Percentiles rank a stretch among this genome's conserved stretches.
Conservation (phyloP, 2,888 invertebrate species). For the Deroplatys truncata region DNA sequence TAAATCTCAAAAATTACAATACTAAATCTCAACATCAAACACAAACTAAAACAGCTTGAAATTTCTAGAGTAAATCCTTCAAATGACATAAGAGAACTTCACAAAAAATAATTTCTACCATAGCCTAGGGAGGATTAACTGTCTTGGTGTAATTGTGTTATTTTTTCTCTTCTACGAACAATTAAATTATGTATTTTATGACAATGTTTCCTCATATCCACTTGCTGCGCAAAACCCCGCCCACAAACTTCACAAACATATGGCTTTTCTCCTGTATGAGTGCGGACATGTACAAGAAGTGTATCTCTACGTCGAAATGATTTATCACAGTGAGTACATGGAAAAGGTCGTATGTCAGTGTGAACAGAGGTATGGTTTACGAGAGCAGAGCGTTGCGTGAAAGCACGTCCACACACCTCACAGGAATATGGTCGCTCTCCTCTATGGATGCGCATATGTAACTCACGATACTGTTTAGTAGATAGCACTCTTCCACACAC, state of each 20-base stretch:
- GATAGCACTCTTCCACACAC: conserved; percentile 50
- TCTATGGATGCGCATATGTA: conserved; percentile 31
- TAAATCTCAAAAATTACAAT: too few species aligned
- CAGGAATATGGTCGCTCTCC: conserved; percentile 27
- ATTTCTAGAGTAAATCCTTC: too few species aligned
- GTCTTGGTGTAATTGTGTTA: neutral
- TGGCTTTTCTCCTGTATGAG: conserved; percentile 53
- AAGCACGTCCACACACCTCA: conserved; percentile 20
- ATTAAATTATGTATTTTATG: neutral
- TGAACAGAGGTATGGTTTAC: conserved; percentile 60
- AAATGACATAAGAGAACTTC: too few species aligned
- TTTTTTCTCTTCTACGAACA: neutral
- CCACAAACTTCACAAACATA: conserved; percentile 52
- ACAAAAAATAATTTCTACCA: neutral
- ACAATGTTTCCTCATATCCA: neutral
- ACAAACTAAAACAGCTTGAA: too few species aligned
- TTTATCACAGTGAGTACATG: conserved; percentile 55
- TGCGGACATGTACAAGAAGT: conserved; percentile 52
- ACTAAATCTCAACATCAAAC: too few species aligned
- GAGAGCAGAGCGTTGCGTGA: conserved; percentile 56
- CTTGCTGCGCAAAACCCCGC: conserved; percentile 29
- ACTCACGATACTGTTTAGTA: conserved; percentile 46
- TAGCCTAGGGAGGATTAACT: neutral
- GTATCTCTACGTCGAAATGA: conserved; percentile 52
- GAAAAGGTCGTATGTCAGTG: conserved; percentile 51